phyloP scores from a whole-genome alignment of 1,140 invertebrate genomes.

The Papilio glaucus region DNA sequence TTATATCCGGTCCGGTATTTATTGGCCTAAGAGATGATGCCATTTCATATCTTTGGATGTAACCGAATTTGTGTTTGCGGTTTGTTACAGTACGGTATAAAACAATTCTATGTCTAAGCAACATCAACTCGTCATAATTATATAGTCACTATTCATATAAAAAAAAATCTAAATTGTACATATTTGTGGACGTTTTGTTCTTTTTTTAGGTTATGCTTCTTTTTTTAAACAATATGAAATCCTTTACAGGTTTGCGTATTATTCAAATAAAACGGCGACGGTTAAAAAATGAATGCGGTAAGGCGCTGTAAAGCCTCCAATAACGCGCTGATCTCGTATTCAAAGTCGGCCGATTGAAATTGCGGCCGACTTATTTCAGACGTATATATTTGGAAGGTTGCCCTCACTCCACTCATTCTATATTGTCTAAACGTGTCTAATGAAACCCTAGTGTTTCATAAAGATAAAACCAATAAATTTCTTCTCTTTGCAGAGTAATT shows the following conservation, averaged over 20 bases:
- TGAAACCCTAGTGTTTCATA: conserved; percentile 14
- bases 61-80: too few species aligned
- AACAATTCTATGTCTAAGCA: too few species aligned
- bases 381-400: conserved; percentile 58
- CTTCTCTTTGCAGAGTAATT: not conserved
- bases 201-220: too few species aligned
- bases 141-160: too few species aligned
- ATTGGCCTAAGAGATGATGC: too few species aligned
- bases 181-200: too few species aligned
- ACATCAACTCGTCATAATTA: too few species aligned
- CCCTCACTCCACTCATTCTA: conserved; percentile 44
- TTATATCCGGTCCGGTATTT: too few species aligned
- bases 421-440: conserved; percentile 23
- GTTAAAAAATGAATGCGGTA: conserved; percentile 21
- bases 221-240: too few species aligned
- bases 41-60: too few species aligned
- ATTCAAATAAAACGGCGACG: conserved; percentile 8
- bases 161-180: too few species aligned
- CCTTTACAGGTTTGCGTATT: not conserved
- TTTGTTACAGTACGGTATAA: too few species aligned
- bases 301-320: conserved; percentile 3
- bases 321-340: conserved; percentile 61
- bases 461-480: conserved; percentile 10
- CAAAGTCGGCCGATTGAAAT: conserved; percentile 50
- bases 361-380: conserved; percentile 60